Conservation (phyloP, 2,888 invertebrate species). For the Oscheius sp. region DNA sequence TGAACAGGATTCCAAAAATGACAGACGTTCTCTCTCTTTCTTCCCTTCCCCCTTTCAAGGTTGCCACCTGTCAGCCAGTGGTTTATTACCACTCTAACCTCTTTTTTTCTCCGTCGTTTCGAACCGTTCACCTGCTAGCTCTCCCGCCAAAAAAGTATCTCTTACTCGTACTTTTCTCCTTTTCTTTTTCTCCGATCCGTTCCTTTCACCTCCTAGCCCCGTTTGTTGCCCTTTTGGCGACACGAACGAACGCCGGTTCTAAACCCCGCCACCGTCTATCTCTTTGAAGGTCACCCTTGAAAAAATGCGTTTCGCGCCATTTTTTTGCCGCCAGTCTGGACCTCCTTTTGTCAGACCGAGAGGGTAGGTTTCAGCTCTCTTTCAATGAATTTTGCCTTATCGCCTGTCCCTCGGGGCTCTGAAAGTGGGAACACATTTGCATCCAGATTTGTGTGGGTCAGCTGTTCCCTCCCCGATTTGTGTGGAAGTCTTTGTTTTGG, state of each 20-base stretch:
- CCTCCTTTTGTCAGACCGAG: neutral
- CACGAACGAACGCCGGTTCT: constrained; percentile 3
- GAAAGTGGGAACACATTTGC: neutral
- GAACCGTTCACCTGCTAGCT: too few relatives aligned
- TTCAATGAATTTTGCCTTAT: too few relatives aligned
- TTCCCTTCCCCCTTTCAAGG: neutral
- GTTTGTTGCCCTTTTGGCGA: neutral
- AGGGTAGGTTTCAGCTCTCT: neutral
- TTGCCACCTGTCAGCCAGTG: constrained; percentile 6
- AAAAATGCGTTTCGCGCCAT: constrained; percentile 22
- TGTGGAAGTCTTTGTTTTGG: neutral
- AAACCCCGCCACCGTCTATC: constrained; percentile 4
- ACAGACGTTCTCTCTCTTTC: neutral
- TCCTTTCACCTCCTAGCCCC: neutral
- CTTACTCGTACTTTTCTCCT: neutral
- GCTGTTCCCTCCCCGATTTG: constrained; percentile 14
- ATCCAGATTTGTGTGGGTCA: constrained; percentile 5
- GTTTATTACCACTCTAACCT: neutral
- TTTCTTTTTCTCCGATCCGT: neutral
- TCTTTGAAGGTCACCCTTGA: constrained; percentile 19
- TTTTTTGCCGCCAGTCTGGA: constrained; percentile 17
- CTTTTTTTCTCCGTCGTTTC: constrained; percentile 3
- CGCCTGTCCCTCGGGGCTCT: neutral
- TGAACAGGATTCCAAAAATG: constrained; percentile 1
- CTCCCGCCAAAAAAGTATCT: neutral